These are phyloP conservation scores for Cydia pomonella DNA, from an alignment of 1,140 invertebrate genomes.

Conservation along the genomic window DNA sequence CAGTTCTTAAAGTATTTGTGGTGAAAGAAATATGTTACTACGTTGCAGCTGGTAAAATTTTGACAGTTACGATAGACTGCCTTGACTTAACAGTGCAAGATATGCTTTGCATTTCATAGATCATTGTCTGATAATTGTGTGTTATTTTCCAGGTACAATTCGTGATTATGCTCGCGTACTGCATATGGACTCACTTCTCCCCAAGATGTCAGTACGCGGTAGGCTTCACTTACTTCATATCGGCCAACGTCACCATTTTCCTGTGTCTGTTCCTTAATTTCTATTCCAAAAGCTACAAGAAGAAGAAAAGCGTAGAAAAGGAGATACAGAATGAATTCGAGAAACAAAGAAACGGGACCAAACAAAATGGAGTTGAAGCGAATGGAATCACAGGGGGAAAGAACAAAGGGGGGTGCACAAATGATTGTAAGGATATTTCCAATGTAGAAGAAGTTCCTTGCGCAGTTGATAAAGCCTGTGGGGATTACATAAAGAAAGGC, in stretches of 20 bases:
- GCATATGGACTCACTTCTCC: slow-evolving; percentile 84
- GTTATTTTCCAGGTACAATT: slow-evolving; percentile 86
- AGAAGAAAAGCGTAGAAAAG: slow-evolving; percentile 45
- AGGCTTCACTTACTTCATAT: slow-evolving; percentile 83
- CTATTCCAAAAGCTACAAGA: slow-evolving; percentile 90
- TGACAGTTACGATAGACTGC: not conserved
- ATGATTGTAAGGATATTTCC: slow-evolving; percentile 44
- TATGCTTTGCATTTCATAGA: too few species aligned
- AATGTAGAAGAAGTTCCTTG: slow-evolving; percentile 55
- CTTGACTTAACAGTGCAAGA: not conserved
- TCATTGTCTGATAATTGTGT: slow-evolving; percentile 3
- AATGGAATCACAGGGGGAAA: slow-evolving; percentile 40
- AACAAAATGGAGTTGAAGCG: slow-evolving; percentile 60
- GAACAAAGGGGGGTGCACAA: slow-evolving; percentile 48
- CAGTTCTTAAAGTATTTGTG: slow-evolving; percentile 82
- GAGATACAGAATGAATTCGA: slow-evolving; percentile 53
- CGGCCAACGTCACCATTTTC: slow-evolving; percentile 88
- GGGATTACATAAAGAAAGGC: slow-evolving; percentile 61
- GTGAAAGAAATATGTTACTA: slow-evolving; percentile 96
- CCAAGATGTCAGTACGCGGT: slow-evolving; percentile 89
- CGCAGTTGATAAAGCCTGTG: slow-evolving; percentile 60
- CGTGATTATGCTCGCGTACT: slow-evolving; percentile 86
- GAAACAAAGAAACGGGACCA: slow-evolving; percentile 80
- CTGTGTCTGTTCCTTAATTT: slow-evolving; percentile 93
- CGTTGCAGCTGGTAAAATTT: slow-evolving; percentile 88